A percentile compares a stretch with the other conserved stretches of the same genome.
Evolutionary conservation across 2,797 vertebrate species (phyloP).

Genomic region (Mormyrus proboscirostris): DNA sequence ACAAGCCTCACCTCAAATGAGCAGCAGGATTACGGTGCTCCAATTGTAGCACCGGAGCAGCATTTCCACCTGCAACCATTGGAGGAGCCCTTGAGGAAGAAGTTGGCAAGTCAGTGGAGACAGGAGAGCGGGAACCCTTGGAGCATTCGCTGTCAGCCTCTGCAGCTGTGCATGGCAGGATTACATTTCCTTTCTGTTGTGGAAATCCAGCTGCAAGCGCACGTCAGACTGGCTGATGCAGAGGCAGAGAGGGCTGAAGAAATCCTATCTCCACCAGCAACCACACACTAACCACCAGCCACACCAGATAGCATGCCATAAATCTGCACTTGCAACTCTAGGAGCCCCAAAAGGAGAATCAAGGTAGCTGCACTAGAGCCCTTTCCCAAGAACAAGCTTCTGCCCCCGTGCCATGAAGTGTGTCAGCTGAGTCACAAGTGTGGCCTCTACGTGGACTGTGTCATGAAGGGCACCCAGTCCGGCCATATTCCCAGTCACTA

Average conservation of each 20-base stretch:
- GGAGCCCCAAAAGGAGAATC: not conserved
- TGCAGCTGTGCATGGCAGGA: too few relatives aligned
- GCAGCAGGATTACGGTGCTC: too few relatives aligned
- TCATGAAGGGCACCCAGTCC: not conserved
- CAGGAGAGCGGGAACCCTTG: too few relatives aligned
- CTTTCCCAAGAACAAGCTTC: not conserved
- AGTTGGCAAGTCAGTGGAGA: too few relatives aligned
- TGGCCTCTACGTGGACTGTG: not conserved
- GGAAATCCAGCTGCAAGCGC: not conserved
- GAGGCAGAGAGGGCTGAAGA: not conserved
- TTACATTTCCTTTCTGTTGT: too few relatives aligned
- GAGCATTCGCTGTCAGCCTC: too few relatives aligned
- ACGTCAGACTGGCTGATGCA: not conserved
- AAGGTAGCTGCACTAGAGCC: not conserved
- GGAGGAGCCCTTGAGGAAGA: too few relatives aligned
- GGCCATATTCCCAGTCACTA: too few relatives aligned
- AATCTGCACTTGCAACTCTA: not conserved
- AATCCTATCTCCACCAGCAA: not conserved
- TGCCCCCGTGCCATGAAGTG: not conserved
- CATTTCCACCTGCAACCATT: too few relatives aligned
- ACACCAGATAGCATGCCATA: not conserved
- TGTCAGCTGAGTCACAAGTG: not conserved
- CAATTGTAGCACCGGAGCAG: too few relatives aligned
- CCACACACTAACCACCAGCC: not conserved
- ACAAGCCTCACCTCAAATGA: too few relatives aligned